Base-by-base conservation (phyloP, 2,113 vertebrate species). In the Uropsilus gracilis region DNA sequence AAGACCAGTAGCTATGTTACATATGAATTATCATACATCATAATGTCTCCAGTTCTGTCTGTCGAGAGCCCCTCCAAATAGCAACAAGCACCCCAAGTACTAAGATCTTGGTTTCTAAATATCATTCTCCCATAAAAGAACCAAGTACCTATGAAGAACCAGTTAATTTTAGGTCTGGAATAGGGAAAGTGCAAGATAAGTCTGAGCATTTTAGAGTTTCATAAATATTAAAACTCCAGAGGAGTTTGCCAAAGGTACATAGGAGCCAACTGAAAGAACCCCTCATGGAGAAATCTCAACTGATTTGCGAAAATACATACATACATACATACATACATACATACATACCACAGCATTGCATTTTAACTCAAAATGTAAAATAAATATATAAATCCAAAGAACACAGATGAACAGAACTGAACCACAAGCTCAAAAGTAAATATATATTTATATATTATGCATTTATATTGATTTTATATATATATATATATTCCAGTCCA, bases 61-160 rank as follows among this genome's bases (percentile, higher is more conserved):
- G 64, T 20, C 71, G 55, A 95, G 34, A 86, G 10, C 6, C 55
- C 22, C 76, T n/a, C 86, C 73, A 82, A 46, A 6, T 42, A 86
- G n/a, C 22, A 89, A 28, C 9, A 6, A 84, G n/a, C 61, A 82
- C 3, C 50, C 16, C 46, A 26, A 71, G 2, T 1, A 81, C 16
- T 16, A n/a, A 94, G 44, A 71, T 73, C 50, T 95, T 92, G n/a
- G 18, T 63, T 95, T 94, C 61, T 84, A 80, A 68, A 78, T 53
- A 59, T 55, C 48, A 11, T 57, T 87, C 30, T 75, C 46, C 32
- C 64, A 50, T 64, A 22, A 87, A 80, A 84, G 44, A 17, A 37
- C 3, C 22, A 71, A 34, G 10, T 11, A 1, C 68, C 44, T 13
- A 2, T 34, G 71, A 78, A 73, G 48, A 85, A 66, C 4, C 68